Percentiles rank a stretch among this genome's conserved stretches.
Evolutionary conservation across 37 sponge, comb jelly and placozoan genomes (phyloP).

Genomic region (Amphimedon queenslandica): DNA sequence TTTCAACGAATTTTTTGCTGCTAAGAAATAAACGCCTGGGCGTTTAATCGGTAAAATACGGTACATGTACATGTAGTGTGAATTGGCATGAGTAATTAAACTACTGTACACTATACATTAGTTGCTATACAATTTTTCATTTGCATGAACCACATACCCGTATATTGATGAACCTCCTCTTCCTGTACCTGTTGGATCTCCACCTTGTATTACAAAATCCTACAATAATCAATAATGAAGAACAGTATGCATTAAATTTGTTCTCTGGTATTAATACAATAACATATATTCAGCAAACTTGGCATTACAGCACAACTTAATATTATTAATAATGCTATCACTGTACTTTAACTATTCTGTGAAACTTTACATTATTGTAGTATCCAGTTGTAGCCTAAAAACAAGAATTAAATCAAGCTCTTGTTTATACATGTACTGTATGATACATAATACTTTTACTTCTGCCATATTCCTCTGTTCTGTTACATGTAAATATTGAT

Average conservation of each 20-base stretch:
- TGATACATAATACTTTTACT: no score
- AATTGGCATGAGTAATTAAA: not conserved
- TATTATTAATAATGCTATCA: not conserved
- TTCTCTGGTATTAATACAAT: not conserved
- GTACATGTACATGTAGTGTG: no score
- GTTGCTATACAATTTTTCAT: not conserved
- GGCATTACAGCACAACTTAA: no score
- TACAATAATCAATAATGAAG: not conserved
- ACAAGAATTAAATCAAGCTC: not conserved
- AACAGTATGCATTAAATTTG: not conserved
- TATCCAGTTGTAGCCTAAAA: conserved; percentile 77
- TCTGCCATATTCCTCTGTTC: no score
- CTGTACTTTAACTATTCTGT: conserved; percentile 85
- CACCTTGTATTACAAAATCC: conserved; percentile 98
- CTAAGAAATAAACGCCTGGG: no score
- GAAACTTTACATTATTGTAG: conserved; percentile 88
- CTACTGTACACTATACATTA: conserved; percentile 4
- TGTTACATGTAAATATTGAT: no score
- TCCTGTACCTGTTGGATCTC: conserved; percentile 98
- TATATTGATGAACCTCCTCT: conserved; percentile 97
- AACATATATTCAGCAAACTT: no score
- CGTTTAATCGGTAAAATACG: no score
- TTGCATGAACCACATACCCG: conserved; percentile 35
- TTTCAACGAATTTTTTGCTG: no score
- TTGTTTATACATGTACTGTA: no score